Evolutionary conservation across 1,140 invertebrate genomes (phyloP).

Genomic region (Drosophila persimilis): DNA sequence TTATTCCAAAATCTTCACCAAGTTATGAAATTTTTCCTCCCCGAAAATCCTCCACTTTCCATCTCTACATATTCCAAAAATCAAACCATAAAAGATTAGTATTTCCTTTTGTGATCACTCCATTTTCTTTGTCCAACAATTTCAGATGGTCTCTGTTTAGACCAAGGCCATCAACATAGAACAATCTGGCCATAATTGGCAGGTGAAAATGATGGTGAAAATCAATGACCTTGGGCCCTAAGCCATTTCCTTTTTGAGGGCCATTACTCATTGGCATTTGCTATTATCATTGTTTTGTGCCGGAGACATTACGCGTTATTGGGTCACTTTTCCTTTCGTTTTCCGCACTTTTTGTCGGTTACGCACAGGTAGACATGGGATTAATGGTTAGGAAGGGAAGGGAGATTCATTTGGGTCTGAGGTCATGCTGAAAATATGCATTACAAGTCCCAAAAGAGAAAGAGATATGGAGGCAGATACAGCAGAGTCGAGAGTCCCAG

Average conservation of each 20-base stretch:
- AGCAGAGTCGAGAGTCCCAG: background rate
- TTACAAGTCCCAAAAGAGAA: slow-evolving; percentile 16
- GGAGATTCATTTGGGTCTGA: slow-evolving; percentile 33
- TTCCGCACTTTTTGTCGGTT: slow-evolving; percentile 1
- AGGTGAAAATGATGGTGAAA: slow-evolving; percentile 36
- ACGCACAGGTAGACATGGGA: slow-evolving; percentile 55
- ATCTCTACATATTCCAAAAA: background rate
- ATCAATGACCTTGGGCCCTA: slow-evolving; percentile 45
- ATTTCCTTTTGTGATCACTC: background rate
- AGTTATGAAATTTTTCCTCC: no score
- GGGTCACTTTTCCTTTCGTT: slow-evolving; percentile 61
- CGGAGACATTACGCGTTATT: slow-evolving; percentile 55
- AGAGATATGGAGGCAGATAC: background rate
- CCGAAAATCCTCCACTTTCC: no score
- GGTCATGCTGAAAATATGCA: slow-evolving; percentile 69
- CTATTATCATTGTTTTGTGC: slow-evolving; percentile 17
- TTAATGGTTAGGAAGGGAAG: slow-evolving; percentile 46
- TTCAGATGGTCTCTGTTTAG: slow-evolving; percentile 6
- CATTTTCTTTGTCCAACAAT: background rate
- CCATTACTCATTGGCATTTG: slow-evolving; percentile 13
- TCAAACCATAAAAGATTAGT: slow-evolving; percentile 29
- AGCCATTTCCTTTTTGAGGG: slow-evolving; percentile 11
- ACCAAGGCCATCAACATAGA: slow-evolving; percentile 7
- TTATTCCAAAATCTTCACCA: no score
- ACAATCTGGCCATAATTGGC: slow-evolving; percentile 23